Conservation (phyloP, 2,113 vertebrate species). For the Colinus virginianus region DNA sequence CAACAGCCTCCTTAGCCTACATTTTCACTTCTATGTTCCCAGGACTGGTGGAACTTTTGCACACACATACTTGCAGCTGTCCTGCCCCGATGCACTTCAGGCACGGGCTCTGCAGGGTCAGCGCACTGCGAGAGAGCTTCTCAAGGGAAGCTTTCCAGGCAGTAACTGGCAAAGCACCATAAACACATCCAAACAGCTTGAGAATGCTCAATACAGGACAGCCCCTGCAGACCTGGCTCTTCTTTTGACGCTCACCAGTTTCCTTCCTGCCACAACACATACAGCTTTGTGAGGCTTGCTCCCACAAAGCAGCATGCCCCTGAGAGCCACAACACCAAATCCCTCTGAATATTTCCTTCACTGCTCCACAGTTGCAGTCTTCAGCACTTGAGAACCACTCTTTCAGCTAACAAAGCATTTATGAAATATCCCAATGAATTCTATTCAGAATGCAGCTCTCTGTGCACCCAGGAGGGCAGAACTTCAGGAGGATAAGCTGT, state of each 20-base stretch:
- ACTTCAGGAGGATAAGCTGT: not conserved
- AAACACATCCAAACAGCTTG: not conserved
- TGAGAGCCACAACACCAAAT: not conserved
- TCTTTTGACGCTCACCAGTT: not conserved
- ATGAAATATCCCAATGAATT: not conserved
- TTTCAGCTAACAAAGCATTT: not conserved
- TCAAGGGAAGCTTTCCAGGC: not conserved
- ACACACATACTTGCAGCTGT: not conserved
- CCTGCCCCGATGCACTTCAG: rapidly evolving
- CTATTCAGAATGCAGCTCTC: too few relatives aligned
- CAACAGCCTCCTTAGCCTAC: not conserved
- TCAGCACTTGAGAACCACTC: not conserved
- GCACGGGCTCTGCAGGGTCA: rapidly evolving
- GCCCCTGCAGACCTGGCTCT: not conserved
- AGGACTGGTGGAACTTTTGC: not conserved
- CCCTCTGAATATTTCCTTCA: not conserved
- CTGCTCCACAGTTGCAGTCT: not conserved
- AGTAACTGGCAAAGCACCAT: not conserved
- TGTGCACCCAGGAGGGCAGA: rapidly evolving
- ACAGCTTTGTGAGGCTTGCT: not conserved
- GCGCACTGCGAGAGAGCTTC: rapidly evolving
- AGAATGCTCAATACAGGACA: not conserved
- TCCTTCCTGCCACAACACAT: not conserved
- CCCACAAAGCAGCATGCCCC: rapidly evolving
- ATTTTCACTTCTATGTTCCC: not conserved